Evolutionary conservation across 1,140 invertebrate species (phyloP).

Genomic region (Caenorhabditis elegans): WBcel235 BX284605.5:12006501-12007000

Average conservation of each 20-base stretch:
- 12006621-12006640: neutral
- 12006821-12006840: neutral
- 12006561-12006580: neutral
- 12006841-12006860: neutral
- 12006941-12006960: too few species aligned
- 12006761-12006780: slow-evolving; percentile 7
- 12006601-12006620: neutral
- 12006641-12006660: slow-evolving; percentile 20
- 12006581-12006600: neutral
- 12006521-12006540: slow-evolving; percentile 24
- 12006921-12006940: too few species aligned
- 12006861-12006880: too few species aligned
- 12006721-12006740: too few species aligned
- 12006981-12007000: too few species aligned
- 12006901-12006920: too few species aligned
- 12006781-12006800: slow-evolving; percentile 27
- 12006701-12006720: slow-evolving; percentile 1
- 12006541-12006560: neutral
- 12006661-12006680: slow-evolving; percentile 29
- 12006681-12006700: slow-evolving; percentile 11
- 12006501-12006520: slow-evolving; percentile 31
- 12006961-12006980: too few species aligned
- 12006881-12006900: too few species aligned
- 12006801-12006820: neutral
- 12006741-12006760: neutral